Conservation (phyloP, 2,888 invertebrate genomes). For the Hoplodrina blanda region DNA sequence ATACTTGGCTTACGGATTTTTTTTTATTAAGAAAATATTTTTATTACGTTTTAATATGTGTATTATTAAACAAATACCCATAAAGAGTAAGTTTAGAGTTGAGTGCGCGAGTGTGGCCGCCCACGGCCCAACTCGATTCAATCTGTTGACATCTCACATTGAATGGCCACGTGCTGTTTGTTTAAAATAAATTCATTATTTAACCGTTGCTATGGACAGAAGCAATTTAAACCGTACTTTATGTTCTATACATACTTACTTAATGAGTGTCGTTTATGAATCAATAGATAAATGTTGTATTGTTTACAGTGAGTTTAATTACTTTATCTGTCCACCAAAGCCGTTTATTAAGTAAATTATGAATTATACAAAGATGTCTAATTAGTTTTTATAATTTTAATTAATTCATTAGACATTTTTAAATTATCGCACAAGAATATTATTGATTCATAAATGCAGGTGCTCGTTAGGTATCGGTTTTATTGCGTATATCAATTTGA, state of each 20-base stretch:
- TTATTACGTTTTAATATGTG: background rate
- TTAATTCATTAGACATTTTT: conserved; percentile 17
- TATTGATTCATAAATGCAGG: conserved; percentile 47
- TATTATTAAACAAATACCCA: conserved; percentile 3
- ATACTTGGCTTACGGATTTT: background rate
- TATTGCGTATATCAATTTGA: conserved; percentile 44
- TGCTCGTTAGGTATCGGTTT: conserved; percentile 45
- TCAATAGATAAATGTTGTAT: conserved; percentile 25
- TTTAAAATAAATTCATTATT: conserved; percentile 74
- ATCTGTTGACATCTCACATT: conserved; percentile 85
- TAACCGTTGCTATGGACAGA: conserved; percentile 54
- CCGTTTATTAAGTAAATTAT: conserved; percentile 26
- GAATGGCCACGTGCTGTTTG: conserved; percentile 81
- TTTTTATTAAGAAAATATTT: too few relatives aligned
- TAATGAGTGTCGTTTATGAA: conserved; percentile 45
- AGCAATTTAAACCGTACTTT: conserved; percentile 53
- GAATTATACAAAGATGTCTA: conserved; percentile 14
- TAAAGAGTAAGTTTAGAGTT: conserved; percentile 45
- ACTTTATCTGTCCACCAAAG: conserved; percentile 20
- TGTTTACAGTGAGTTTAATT: conserved; percentile 37
- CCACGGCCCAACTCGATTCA: conserved; percentile 71
- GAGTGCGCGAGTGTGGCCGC: conserved; percentile 74
- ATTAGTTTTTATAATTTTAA: conserved; percentile 35
- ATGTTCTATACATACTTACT: conserved; percentile 42
- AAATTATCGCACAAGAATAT: conserved; percentile 31